Percentiles rank a stretch among this genome's conserved stretches.
Conservation (phyloP, 1,140 invertebrate species). For the Papilio glaucus region DNA sequence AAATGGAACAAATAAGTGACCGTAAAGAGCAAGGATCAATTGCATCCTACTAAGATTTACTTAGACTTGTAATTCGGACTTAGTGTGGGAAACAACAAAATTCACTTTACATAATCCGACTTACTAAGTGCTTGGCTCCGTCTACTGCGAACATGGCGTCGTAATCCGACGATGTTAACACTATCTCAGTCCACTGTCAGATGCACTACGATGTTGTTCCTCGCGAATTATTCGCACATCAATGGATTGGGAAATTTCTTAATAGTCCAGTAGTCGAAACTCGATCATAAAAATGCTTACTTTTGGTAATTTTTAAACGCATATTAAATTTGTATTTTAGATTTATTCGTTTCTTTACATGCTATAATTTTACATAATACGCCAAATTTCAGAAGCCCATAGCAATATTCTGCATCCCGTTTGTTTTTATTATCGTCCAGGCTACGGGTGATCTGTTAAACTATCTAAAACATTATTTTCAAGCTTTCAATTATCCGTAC, state of each 20-base stretch:
- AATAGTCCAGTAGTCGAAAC: constrained; percentile 22
- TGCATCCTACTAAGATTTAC: neutral
- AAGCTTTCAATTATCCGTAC: neutral
- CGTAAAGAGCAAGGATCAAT: too few relatives aligned
- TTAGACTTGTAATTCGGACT: constrained; percentile 31
- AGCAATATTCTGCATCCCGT: too few relatives aligned
- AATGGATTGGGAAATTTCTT: neutral
- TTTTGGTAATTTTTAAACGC: too few relatives aligned
- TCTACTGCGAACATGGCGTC: neutral
- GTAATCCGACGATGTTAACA: constrained; percentile 49
- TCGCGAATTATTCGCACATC: constrained; percentile 21
- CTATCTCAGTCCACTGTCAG: constrained; percentile 50
- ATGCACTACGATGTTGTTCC: constrained; percentile 32
- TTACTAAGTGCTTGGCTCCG: constrained; percentile 21
- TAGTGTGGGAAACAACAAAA: constrained; percentile 34
- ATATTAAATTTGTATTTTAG: neutral
- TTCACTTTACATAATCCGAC: constrained; percentile 38
- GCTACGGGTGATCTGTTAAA: neutral
- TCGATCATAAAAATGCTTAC: neutral
- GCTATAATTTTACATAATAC: too few relatives aligned
- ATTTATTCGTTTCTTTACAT: constrained; percentile 7
- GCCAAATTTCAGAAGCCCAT: too few relatives aligned
- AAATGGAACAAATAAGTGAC: too few relatives aligned
- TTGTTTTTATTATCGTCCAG: too few relatives aligned
- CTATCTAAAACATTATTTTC: neutral